These are phyloP conservation scores for Stegana nigrithorax DNA, from an alignment of 2,888 invertebrate genomes.

Conservation along the genomic window DNA sequence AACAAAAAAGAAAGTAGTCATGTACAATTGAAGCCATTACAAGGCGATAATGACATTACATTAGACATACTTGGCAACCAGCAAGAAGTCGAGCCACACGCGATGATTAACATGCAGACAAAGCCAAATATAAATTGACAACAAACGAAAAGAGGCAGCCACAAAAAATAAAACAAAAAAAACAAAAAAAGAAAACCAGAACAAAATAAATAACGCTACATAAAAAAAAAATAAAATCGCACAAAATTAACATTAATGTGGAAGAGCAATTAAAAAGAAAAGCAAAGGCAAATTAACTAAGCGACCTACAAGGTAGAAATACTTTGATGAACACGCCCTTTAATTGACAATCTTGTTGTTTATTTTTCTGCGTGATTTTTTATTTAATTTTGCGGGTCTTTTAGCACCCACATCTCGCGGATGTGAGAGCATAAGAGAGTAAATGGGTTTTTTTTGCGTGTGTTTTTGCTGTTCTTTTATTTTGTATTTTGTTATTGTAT, in stretches of 20 bases:
- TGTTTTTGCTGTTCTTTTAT: background rate
- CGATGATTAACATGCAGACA: too few species aligned
- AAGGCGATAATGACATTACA: background rate
- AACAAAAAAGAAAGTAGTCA: too few species aligned
- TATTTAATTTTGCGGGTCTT: background rate
- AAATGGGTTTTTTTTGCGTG: too few species aligned
- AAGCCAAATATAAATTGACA: too few species aligned
- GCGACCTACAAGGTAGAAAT: background rate
- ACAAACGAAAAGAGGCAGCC: too few species aligned
- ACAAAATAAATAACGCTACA: conserved; percentile 33
- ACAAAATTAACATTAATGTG: conserved; percentile 44
- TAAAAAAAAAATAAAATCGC: conserved; percentile 44
- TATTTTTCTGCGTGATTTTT: background rate
- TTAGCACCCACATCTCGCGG: background rate
- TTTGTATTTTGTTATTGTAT: background rate
- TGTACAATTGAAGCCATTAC: background rate
- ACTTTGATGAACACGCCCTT: conserved; percentile 40
- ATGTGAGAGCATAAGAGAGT: background rate
- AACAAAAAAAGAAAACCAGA: conserved; percentile 22
- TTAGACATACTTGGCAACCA: too few species aligned
- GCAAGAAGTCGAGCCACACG: too few species aligned
- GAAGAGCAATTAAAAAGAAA: background rate
- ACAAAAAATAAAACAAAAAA: conserved; percentile 51
- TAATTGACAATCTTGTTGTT: conserved; percentile 34
- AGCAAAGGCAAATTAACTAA: background rate